Conservation (phyloP, 2,888 invertebrate species). For the Aphodius sticticus region DNA sequence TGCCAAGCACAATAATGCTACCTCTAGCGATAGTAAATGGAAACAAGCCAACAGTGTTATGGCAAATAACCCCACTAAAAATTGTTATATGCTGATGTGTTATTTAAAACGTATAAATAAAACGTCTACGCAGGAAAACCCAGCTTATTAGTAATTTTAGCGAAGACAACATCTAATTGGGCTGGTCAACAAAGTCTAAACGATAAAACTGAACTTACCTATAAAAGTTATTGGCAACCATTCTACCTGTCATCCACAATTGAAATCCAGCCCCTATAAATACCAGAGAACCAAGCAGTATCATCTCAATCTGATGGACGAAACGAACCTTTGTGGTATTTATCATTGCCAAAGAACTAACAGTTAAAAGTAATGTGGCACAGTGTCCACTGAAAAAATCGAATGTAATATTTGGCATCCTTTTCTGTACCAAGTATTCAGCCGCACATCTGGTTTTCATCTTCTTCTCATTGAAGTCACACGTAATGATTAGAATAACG, state of each 20-base stretch:
- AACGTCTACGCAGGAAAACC: too few relatives aligned
- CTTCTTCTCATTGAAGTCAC: slow-evolving; percentile 5
- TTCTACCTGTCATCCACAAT: slow-evolving; percentile 32
- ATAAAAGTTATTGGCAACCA: slow-evolving; percentile 37
- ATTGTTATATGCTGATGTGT: too few relatives aligned
- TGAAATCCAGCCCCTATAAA: slow-evolving; percentile 26
- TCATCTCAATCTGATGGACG: slow-evolving; percentile 19
- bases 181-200: not conserved
- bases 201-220: slow-evolving; percentile 12
- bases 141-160: too few relatives aligned
- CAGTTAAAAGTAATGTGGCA: slow-evolving; percentile 18
- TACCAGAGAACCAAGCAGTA: slow-evolving; percentile 20
- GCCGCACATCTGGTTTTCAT: slow-evolving; percentile 10
- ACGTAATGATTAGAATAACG: slow-evolving; percentile 29
- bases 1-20: too few relatives aligned
- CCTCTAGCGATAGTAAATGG: too few relatives aligned
- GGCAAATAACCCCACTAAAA: too few relatives aligned
- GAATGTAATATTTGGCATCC: slow-evolving; percentile 22
- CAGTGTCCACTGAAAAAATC: slow-evolving; percentile 25
- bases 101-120: too few relatives aligned
- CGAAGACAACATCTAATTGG: too few relatives aligned
- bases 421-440: slow-evolving; percentile 13
- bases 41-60: too few relatives aligned
- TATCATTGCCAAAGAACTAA: slow-evolving; percentile 29
- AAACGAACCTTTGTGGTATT: slow-evolving; percentile 27